These are phyloP conservation scores for Lepidocyrtoides sp. DNA, from an alignment of 2,888 invertebrate genomes.

Conservation along the genomic window DNA sequence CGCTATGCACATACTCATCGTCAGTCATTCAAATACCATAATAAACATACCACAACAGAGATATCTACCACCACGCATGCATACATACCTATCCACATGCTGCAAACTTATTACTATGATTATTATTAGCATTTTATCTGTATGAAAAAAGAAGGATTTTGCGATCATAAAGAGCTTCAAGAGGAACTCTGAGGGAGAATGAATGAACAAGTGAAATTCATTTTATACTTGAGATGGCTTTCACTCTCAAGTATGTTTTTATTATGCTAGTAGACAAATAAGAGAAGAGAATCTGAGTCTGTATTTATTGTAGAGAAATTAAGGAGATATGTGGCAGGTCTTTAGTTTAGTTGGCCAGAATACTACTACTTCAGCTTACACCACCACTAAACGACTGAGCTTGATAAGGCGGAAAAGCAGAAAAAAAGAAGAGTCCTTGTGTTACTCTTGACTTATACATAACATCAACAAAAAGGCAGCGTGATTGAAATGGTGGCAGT, in stretches of 20 bases:
- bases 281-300: not conserved
- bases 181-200: not conserved
- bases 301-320: not conserved
- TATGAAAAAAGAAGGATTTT: slow-evolving; percentile 27
- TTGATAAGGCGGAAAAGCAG: not conserved
- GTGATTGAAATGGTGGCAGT: not conserved
- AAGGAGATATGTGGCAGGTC: not conserved
- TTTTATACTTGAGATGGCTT: slow-evolving; percentile 48
- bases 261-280: slow-evolving; percentile 14
- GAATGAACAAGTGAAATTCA: slow-evolving; percentile 29
- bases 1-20: not conserved
- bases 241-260: slow-evolving; percentile 13
- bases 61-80: not conserved
- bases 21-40: not conserved
- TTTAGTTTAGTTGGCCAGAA: not conserved
- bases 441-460: slow-evolving; percentile 51
- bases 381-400: not conserved
- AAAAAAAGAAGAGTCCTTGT: not conserved
- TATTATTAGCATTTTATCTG: not conserved
- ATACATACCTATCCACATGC: not conserved
- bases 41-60: slow-evolving; percentile 4
- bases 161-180: not conserved
- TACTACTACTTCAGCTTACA: not conserved
- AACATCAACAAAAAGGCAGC: slow-evolving; percentile 37
- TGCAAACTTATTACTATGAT: not conserved